Evolutionary conservation across 2,797 vertebrate species (phyloP), one percentile per base, ranked within the genome.

Genomic region (Halcyon badia): DNA sequence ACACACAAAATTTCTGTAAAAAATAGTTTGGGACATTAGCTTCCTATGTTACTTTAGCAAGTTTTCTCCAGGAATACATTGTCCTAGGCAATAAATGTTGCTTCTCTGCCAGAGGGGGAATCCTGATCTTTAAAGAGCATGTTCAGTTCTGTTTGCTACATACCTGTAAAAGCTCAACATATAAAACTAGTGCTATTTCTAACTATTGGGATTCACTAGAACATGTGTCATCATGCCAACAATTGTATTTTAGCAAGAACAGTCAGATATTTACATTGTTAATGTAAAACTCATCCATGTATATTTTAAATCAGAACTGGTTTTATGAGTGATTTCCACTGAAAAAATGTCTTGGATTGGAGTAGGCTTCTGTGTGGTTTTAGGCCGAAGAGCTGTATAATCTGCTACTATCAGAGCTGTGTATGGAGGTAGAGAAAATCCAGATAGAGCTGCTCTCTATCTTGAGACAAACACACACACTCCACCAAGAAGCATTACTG

Each of bases 71-170:
- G 60, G 49, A 89, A 21, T 25, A 28, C 42, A 21, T 51, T 73
- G 66, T 46, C 33, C 31, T 33, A n/a, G 35, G 31, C n/a, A 77
- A 39, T 54, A 69, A 69, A 69, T 1, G 0, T 35, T 0, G 0
- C 15, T 58, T 69, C 61, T 85, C 18, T 78, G 44, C 33, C 60
- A 42, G 68, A 62, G 37, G 33, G 11, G 25, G 61, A 75, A 42
- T 37, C 41, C 17, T 2, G 1, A 9, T n/a, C 31, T 39, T 75
- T 30, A 24, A 75, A 83, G 35, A 56, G 14, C 33, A 28, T 9
- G n/a, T 44, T 69, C 17, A 37, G 26, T 33, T 84, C 64, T 16
- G 16, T 79, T 64, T 60, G 41, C 72, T 60, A 33, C 41, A 28
- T 31, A 42, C n/a, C 57, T 49, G n/a, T 58, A 35, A 31, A 79